Percentiles rank a stretch among this genome's conserved stretches.
Conservation (phyloP, 2,888 invertebrate species). For the Minunthozetes semirufus region DNA sequence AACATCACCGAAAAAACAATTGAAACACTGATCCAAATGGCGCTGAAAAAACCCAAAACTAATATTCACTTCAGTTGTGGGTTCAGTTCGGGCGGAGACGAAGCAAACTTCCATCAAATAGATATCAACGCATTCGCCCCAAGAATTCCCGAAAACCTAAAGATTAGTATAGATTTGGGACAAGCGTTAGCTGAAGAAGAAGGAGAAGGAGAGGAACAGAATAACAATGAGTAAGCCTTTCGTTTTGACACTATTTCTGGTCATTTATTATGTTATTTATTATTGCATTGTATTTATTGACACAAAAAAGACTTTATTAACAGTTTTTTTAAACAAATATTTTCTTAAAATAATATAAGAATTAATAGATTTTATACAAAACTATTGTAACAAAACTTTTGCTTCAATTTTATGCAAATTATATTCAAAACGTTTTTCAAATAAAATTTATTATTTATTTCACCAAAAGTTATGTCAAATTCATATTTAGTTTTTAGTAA, state of each 20-base stretch:
- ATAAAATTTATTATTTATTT: too few species aligned
- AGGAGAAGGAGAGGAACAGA: not conserved
- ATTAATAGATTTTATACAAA: not conserved
- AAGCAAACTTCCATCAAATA: not conserved
- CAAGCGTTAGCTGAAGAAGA: not conserved
- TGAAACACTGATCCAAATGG: not conserved
- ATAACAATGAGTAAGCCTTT: not conserved
- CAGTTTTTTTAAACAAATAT: too few species aligned
- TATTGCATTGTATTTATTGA: too few species aligned
- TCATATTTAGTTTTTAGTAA: not conserved
- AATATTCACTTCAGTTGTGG: slow-evolving; percentile 23
- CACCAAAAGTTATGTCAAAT: too few species aligned
- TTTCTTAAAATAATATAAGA: too few species aligned
- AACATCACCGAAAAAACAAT: not conserved
- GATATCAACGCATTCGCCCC: not conserved
- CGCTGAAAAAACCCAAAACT: slow-evolving; percentile 2
- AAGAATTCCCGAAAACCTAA: slow-evolving; percentile 16
- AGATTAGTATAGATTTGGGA: slow-evolving; percentile 25
- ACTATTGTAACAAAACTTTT: not conserved
- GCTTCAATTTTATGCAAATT: not conserved
- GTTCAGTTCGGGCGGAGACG: not conserved
- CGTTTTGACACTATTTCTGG: not conserved
- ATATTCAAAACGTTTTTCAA: too few species aligned
- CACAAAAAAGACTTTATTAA: too few species aligned
- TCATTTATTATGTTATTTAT: not conserved